Conservation (phyloP, 2,888 invertebrate species). For the Mesorhabditis spiculigera region DNA sequence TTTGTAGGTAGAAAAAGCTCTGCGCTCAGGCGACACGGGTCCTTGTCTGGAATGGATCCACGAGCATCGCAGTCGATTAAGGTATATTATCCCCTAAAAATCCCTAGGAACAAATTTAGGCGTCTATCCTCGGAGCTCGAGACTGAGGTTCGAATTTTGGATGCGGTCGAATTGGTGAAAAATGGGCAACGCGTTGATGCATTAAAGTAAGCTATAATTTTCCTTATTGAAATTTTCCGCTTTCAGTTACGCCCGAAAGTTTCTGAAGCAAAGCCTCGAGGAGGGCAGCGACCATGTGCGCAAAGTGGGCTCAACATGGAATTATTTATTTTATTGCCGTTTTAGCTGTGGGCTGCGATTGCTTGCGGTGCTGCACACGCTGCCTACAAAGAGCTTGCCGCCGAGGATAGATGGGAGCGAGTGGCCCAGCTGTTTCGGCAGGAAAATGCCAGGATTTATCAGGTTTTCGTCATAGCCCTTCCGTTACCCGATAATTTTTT, state of each 20-base stretch:
- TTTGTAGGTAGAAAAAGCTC: constrained; percentile 26
- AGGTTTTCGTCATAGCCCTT: constrained; percentile 60
- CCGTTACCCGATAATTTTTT: constrained; percentile 10
- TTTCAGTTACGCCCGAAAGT: not conserved
- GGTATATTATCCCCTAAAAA: not conserved
- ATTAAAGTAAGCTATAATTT: constrained; percentile 68
- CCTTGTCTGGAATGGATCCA: constrained; percentile 60
- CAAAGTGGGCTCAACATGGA: not conserved
- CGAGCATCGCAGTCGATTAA: constrained; percentile 57
- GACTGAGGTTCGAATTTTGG: constrained; percentile 34
- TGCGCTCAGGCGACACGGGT: constrained; percentile 28
- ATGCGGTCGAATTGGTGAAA: constrained; percentile 78
- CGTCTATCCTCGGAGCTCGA: not conserved
- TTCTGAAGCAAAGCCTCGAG: not conserved
- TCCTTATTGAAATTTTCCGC: not conserved
- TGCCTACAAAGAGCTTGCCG: constrained; percentile 64
- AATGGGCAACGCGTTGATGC: constrained; percentile 82
- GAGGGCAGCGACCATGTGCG: not conserved
- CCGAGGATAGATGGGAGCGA: constrained; percentile 75
- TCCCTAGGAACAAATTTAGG: constrained; percentile 1
- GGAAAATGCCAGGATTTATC: constrained; percentile 90
- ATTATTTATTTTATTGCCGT: constrained; percentile 15
- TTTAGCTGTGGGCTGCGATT: constrained; percentile 36
- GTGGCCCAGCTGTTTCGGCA: constrained; percentile 84
- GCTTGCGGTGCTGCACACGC: constrained; percentile 13